phyloP scores from a whole-genome alignment of 2,797 vertebrate genomes.

The Neosalanx taihuensis region DNA sequence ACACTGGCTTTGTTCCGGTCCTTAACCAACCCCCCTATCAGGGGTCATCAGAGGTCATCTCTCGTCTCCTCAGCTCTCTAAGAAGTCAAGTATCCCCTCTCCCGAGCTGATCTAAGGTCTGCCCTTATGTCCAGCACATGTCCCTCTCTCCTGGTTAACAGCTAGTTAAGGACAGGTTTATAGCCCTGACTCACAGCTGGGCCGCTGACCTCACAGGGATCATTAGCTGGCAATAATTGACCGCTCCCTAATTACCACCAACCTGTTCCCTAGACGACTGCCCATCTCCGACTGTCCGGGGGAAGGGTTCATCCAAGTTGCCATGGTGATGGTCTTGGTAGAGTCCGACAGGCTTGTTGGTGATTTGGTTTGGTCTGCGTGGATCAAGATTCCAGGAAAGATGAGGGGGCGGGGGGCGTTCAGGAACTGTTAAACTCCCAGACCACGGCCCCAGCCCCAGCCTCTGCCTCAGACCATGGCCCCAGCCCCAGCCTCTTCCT shows the following conservation, averaged over 20 bases:
- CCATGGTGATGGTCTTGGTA: not conserved
- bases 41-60: not conserved
- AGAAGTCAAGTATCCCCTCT: not conserved
- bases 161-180: constrained; percentile 39
- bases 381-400: not conserved
- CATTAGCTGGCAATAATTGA: constrained; percentile 30
- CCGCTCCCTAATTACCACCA: constrained; percentile 26
- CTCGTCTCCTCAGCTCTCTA: not conserved
- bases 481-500: not conserved
- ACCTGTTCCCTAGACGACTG: constrained; percentile 7
- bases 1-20: not conserved
- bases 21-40: too few relatives aligned
- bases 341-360: not conserved
- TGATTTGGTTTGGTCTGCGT: not conserved
- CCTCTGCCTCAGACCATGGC: not conserved
- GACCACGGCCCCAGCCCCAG: not conserved
- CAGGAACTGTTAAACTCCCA: not conserved
- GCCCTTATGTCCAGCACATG: not conserved
- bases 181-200: constrained; percentile 14
- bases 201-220: not conserved
- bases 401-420: not conserved
- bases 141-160: constrained; percentile 25
- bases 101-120: too few relatives aligned
- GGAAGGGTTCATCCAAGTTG: not conserved
- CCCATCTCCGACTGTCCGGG: not conserved